Base-by-base conservation (phyloP, 2,113 vertebrate genomes). In the Malurus melanocephalus region DNA sequence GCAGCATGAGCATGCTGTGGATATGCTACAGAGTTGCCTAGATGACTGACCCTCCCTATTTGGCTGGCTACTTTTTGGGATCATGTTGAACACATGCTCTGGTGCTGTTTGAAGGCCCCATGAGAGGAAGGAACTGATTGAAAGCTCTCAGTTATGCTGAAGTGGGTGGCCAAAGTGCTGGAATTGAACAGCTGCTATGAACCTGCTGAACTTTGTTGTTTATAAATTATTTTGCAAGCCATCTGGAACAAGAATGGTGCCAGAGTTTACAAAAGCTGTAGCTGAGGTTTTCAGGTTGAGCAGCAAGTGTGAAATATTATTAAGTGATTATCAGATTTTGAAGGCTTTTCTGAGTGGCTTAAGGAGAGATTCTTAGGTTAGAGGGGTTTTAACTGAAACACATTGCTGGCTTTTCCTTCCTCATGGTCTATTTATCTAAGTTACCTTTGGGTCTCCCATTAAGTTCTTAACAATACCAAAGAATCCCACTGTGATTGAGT, bases 161-260 rank as follows among this genome's bases (percentile, higher is more conserved):
- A 97, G 94, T 97, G 95, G 93, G 97, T 97, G 97, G 97, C 93
- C 97, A 90, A 90, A 96, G 87, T 81, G 85, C 96, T 97, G 96
- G 94, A 95, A 96, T 87, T 93, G 94, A 98, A 97, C 98, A 98
- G 98, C 98, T 99, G 98, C 96, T 97, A 35, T 95, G 95, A 98
- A 98, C 97, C 96, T 97, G 96, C 95, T 98, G 98, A 98, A 98
- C 97, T 98, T 97, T 96, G 97, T 98, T 97, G 97, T 98, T 98
- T 98, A 97, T 98, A 96, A 98, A 98, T 98, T 98, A 98, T 98
- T 98, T 98, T 98, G 96, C 91, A 78, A 95, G 96, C 98, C 98
- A 98, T 98, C 98, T 99, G 98, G 98, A 98, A 96, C 96, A 96
- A 96, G 96, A 93, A 80, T 23, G 59, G 92, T 93, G 87, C 90